phyloP scores from a whole-genome alignment of 1,140 invertebrate species.

The Ladona fulva region DNA sequence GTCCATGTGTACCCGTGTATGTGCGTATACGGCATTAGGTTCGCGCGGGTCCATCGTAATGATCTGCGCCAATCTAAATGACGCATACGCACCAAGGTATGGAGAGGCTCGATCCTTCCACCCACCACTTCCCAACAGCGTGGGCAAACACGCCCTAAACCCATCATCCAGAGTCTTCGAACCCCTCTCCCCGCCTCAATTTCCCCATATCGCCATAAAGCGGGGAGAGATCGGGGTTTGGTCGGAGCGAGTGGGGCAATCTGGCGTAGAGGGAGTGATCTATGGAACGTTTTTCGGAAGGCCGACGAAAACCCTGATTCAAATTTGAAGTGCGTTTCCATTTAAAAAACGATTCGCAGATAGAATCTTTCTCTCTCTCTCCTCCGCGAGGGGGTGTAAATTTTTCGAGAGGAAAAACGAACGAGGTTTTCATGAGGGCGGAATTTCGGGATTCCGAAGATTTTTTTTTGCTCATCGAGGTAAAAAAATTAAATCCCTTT shows the following conservation, averaged over 20 bases:
- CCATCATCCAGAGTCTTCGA: no score
- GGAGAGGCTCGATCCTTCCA: no score
- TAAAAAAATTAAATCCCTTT: background rate
- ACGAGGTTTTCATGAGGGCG: background rate
- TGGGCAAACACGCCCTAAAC: no score
- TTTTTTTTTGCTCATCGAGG: no score
- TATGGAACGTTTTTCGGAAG: background rate
- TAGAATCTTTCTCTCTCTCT: background rate
- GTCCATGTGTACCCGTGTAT: background rate
- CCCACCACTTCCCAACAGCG: no score
- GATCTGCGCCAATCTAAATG: background rate
- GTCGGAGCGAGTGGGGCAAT: background rate
- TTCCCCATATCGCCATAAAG: background rate
- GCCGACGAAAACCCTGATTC: background rate
- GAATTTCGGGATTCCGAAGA: background rate
- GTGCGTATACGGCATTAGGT: no score
- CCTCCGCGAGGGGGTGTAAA: background rate
- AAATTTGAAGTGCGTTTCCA: conserved; percentile 2
- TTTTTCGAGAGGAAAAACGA: background rate
- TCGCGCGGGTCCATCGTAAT: background rate
- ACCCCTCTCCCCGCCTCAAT: no score
- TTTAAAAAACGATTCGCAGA: background rate
- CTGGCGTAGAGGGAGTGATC: background rate
- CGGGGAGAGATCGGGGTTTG: background rate
- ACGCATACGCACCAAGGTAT: background rate